Percentiles rank a stretch among this genome's conserved stretches.
Conservation (phyloP, 2,888 invertebrate species). For the Drosophila buzzatii region DNA sequence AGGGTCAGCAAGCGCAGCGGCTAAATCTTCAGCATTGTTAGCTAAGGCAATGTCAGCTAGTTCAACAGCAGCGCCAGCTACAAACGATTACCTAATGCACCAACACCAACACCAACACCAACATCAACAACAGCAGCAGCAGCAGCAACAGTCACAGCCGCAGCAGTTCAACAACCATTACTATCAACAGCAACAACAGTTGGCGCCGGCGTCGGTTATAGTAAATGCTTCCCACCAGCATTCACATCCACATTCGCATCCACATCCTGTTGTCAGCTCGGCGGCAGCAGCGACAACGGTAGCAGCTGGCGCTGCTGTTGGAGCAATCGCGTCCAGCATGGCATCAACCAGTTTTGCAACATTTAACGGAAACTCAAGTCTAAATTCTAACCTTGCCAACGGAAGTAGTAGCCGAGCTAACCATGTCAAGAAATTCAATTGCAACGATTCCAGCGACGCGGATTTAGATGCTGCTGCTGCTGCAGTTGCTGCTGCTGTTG, state of each 20-base stretch:
- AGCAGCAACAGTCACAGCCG: slow-evolving; percentile 36
- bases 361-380: slow-evolving; percentile 84
- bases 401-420: slow-evolving; percentile 55
- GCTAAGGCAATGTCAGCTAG: slow-evolving; percentile 24
- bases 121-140: slow-evolving; percentile 46
- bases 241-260: slow-evolving; percentile 51
- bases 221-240: slow-evolving; percentile 75
- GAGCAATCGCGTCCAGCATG: slow-evolving; percentile 27
- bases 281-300: slow-evolving; percentile 21
- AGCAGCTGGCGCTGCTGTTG: slow-evolving; percentile 28
- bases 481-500: neutral
- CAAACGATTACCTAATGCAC: slow-evolving; percentile 73
- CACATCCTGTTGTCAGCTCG: slow-evolving; percentile 66
- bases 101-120: slow-evolving; percentile 48
- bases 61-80: slow-evolving; percentile 39
- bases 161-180: slow-evolving; percentile 54
- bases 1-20: slow-evolving; percentile 38
- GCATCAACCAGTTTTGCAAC: slow-evolving; percentile 78
- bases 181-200: slow-evolving; percentile 64
- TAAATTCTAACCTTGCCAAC: slow-evolving; percentile 81
- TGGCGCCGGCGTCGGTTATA: slow-evolving; percentile 48
- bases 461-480: slow-evolving; percentile 33
- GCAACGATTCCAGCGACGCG: slow-evolving; percentile 51
- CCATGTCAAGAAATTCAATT: slow-evolving; percentile 68
- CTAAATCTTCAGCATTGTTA: slow-evolving; percentile 42